Evolutionary conservation across 2,113 vertebrate genomes (phyloP), one percentile per base, ranked within the genome.

Genomic region (Oenanthe melanoleuca): DNA sequence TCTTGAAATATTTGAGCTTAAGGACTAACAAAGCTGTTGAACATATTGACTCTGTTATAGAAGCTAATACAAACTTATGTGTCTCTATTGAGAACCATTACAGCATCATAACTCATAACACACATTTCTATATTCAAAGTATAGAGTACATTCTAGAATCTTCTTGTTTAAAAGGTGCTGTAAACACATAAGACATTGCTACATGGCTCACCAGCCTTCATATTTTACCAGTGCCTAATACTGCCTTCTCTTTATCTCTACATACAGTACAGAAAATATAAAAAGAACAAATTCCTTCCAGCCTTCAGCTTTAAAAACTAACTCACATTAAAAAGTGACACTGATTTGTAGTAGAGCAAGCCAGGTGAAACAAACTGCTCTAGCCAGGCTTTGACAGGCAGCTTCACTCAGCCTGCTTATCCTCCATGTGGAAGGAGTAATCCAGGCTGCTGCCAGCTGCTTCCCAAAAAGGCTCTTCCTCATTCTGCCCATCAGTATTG

Each of bases 371-470:
- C 74, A 80, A 80, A 81, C 29, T 33, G 64, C 49, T 89, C 72
- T 21, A 70, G 79, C 61, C 75, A 81, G 82, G 85, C 60, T 92
- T 82, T 95, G 93, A 91, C 53, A 91, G 93, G 91, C 86, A 94
- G 50, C 37, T 95, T 82, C 91, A 82, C 61, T 91, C 86, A 90
- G 60, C 63, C 86, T 80, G 69, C 73, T 94, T 64, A 86, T 87
- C 80, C 81, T 93, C 80, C 19, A 9, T 52, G 80, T 57, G 52
- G 86, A 95, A 95, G 77, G 40, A 60, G 26, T 71, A 93, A 97
- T 85, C 80, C 88, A 84, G 73, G 64, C 89, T 89, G 84, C 77
- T 91, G 91, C 66, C 92, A 93, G 67, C 66, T 61, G 82, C 66
- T 93, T 95, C 72, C 72, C 44, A 82, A 21, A 89, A 87, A 93